Evolutionary conservation across 2,113 vertebrate genomes (phyloP).

Genomic region (Sylvicapra grimmia): DNA sequence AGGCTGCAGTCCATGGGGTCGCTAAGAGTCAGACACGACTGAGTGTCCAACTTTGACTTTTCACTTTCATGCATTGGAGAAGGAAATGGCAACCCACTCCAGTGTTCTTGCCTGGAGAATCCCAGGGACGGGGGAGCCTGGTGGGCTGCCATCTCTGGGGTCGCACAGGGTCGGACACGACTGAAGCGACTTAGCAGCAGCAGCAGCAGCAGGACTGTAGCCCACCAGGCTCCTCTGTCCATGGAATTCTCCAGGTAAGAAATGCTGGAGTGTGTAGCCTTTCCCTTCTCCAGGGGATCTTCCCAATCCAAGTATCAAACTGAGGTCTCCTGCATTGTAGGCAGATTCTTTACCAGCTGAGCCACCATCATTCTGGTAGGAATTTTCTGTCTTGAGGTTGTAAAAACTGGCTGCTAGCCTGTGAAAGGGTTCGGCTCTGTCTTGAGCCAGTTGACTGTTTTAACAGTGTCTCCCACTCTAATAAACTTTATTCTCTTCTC

Average conservation of each 20-base stretch:
- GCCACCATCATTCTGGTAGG: not conserved
- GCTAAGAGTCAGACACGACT: no score
- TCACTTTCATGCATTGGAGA: no score
- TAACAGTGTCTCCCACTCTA: not conserved
- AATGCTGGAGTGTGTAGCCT: not conserved
- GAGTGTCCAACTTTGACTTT: no score
- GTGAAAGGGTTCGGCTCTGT: not conserved
- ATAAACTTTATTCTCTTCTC: not conserved
- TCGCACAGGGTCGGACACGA: accelerated
- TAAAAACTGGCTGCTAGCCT: not conserved
- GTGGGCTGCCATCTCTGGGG: no score
- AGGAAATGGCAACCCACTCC: no score
- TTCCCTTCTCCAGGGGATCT: not conserved
- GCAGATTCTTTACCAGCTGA: not conserved
- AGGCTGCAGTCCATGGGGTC: no score
- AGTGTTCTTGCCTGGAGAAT: no score
- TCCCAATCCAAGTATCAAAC: not conserved
- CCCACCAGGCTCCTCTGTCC: not conserved
- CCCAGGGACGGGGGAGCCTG: no score
- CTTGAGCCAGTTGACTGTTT: not conserved
- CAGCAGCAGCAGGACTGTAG: not conserved
- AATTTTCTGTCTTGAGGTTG: not conserved
- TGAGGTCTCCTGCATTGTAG: not conserved
- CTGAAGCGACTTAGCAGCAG: no score
- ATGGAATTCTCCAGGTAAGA: not conserved